A percentile compares a stretch with the other conserved stretches of the same genome.
Conservation (phyloP, 2,888 invertebrate species). For the Drosophila merina region DNA sequence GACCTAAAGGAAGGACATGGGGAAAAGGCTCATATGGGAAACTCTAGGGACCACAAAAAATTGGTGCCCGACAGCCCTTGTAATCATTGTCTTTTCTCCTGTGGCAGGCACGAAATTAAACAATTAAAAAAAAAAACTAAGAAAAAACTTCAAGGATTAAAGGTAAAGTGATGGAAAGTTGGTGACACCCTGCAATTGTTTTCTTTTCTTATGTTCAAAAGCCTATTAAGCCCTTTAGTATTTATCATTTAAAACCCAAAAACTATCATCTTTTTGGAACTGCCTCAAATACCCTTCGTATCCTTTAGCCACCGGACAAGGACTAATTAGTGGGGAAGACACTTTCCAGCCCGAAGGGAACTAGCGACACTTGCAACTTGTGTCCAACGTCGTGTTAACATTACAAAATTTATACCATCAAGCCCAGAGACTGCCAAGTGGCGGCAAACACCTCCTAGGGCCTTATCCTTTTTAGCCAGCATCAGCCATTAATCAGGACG, state of each 20-base stretch:
- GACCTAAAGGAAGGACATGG: neutral
- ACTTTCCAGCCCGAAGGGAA: slow-evolving; percentile 18
- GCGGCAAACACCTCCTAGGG: slow-evolving; percentile 24
- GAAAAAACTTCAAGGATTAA: neutral
- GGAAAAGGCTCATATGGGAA: slow-evolving; percentile 11
- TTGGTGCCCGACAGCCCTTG: slow-evolving; percentile 35
- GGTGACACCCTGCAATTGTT: neutral
- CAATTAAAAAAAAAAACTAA: slow-evolving; percentile 42
- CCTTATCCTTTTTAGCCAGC: slow-evolving; percentile 43
- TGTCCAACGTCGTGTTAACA: slow-evolving; percentile 78
- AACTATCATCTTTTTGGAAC: neutral
- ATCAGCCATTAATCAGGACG: slow-evolving; percentile 79
- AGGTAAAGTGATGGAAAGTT: neutral
- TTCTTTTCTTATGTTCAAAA: no score
- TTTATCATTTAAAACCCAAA: neutral
- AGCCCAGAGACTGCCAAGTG: slow-evolving; percentile 10
- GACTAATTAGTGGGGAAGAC: slow-evolving; percentile 30
- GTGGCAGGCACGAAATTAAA: slow-evolving; percentile 53
- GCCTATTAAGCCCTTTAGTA: no score
- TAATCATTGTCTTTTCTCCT: slow-evolving; percentile 65
- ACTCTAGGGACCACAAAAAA: slow-evolving; percentile 13
- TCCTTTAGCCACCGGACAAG: slow-evolving; percentile 24
- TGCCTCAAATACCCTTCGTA: neutral
- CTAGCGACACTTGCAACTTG: slow-evolving; percentile 60
- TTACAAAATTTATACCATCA: slow-evolving; percentile 78